Evolutionary conservation across 2,888 invertebrate species (phyloP).

Genomic region (Chorisops tibialis): DNA sequence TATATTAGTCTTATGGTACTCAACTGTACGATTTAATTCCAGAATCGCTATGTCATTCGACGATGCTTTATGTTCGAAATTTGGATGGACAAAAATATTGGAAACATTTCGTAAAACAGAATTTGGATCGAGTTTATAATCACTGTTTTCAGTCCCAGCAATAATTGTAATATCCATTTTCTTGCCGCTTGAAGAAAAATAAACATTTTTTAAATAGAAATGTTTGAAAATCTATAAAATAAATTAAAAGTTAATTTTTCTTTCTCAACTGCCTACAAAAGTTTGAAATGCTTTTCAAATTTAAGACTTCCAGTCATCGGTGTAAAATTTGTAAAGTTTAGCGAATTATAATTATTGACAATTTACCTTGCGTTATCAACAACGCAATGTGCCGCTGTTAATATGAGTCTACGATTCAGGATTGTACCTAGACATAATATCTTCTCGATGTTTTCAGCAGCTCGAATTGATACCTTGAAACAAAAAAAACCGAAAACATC

Average conservation of each 20-base stretch:
- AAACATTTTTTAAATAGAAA: neutral
- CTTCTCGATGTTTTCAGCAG: neutral
- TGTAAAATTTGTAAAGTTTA: too few relatives aligned
- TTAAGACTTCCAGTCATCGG: too few relatives aligned
- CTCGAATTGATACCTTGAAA: neutral
- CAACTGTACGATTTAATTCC: conserved; percentile 1
- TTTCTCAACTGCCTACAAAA: too few relatives aligned
- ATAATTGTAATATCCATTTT: neutral
- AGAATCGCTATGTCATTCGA: neutral
- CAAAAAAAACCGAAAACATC: neutral
- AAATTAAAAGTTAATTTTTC: too few relatives aligned
- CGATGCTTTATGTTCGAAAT: neutral
- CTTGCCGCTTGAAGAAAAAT: neutral
- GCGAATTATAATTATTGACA: too few relatives aligned
- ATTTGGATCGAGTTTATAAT: neutral
- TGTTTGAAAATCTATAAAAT: neutral
- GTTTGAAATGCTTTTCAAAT: too few relatives aligned
- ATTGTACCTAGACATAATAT: conserved; percentile 1
- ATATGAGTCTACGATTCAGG: neutral
- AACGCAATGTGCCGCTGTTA: conserved; percentile 9
- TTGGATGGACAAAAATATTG: conserved; percentile 1
- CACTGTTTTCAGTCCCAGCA: neutral
- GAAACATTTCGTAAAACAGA: neutral
- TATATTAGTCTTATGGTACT: conserved; percentile 1
- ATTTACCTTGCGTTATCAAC: neutral